Percentiles rank a stretch among this genome's conserved stretches.
Evolutionary conservation across 2,113 vertebrate genomes (phyloP).

Genomic region (Trichomycterus rosablanca): DNA sequence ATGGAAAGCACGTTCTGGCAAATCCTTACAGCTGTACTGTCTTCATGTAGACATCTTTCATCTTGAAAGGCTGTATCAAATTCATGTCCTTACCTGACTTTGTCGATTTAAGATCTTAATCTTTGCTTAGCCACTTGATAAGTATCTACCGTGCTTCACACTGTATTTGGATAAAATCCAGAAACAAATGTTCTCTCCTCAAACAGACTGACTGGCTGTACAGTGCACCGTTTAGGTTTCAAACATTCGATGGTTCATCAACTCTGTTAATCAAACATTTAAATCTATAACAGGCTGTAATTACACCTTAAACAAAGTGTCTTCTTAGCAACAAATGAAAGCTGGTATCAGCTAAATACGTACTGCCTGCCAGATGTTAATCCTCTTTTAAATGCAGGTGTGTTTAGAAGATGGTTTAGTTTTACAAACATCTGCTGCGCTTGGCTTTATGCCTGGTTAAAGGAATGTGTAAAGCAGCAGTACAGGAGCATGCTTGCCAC

Average conservation of each 20-base stretch:
- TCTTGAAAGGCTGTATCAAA: too few species aligned
- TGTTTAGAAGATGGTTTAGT: constrained; percentile 65
- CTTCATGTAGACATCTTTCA: too few species aligned
- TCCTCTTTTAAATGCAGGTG: constrained; percentile 55
- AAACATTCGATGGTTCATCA: too few species aligned
- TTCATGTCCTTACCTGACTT: neutral
- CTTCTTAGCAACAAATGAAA: constrained; percentile 3
- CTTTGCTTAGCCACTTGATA: neutral
- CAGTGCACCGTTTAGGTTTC: neutral
- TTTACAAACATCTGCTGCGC: constrained; percentile 63
- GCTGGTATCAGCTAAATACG: constrained; percentile 50
- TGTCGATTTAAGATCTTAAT: neutral
- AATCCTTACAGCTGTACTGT: too few species aligned
- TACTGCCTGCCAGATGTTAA: constrained; percentile 47
- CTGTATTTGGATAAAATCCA: neutral
- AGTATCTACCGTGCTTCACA: neutral
- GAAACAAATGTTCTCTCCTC: neutral
- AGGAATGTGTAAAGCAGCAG: constrained; percentile 48
- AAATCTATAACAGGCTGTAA: neutral
- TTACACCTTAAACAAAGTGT: constrained; percentile 1
- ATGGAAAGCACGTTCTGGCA: too few species aligned
- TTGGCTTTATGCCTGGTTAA: constrained; percentile 57
- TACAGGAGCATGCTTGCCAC: constrained; percentile 51
- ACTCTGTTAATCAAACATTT: neutral
- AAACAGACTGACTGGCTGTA: neutral